Evolutionary conservation across 2,113 vertebrate genomes (phyloP), one percentile per base, ranked within the genome.

Genomic region (Natator depressus): DNA sequence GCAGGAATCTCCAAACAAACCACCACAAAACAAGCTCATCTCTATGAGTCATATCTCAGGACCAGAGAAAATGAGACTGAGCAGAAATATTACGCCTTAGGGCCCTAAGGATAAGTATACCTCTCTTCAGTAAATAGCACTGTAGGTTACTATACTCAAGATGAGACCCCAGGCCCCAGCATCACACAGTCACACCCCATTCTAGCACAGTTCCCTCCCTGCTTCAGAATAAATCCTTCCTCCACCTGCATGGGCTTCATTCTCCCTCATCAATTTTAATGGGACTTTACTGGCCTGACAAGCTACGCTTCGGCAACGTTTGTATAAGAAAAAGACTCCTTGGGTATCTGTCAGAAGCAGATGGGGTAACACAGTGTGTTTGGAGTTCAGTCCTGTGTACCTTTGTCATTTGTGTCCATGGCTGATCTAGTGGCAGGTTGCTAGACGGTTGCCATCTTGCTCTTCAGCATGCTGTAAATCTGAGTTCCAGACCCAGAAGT

Each of bases 251-350:
- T 1, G 55, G 75, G 38, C 47, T 85, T 92, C 69, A 5, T 47
- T 92, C 94, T 87, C 88, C 89, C 79, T 90, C 51, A 20, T 91
- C 80, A 92, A 88, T 84, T 88, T 31, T 8, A 89, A 27, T 27
- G 54, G 19, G 35, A 80, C 75, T 35, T 90, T 31, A 17, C 0
- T 87, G 80, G 87, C 83, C 13, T 65, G 59, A 92, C 49, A 72
- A 72, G 83, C 46, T 72, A 75, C n/a, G 31, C 85, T 89, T 95
- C 83, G 80, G 80, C 69, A 90, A 84, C 65, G 79, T 59, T n/a
- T 62, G 9, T 29, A 59, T 69, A 0, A 57, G 12, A 6, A 22
- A 81, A 82, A 29, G 0, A 19, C 85, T 94, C 62, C 38, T 82
- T 31, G 31, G 22, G 16, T 87, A 93, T 87, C 81, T 51, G 72